Evolutionary conservation across 2,797 vertebrate species (phyloP).

Genomic region (Melanotaenia maccullochi): DNA sequence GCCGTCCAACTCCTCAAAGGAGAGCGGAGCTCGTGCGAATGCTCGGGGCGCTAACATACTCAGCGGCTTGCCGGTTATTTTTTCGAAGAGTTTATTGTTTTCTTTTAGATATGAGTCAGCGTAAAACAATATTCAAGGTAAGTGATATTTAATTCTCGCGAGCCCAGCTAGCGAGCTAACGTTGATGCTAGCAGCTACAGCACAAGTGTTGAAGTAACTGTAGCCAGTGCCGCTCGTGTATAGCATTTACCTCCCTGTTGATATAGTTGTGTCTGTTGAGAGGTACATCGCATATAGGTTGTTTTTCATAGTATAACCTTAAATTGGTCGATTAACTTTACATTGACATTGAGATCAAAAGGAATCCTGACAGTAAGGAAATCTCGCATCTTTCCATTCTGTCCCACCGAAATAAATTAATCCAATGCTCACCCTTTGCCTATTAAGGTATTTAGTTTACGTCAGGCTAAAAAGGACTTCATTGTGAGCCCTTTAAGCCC

Average conservation of each 20-base stretch:
- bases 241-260: not conserved
- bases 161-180: constrained; percentile 48
- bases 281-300: no score
- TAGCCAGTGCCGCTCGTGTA: constrained; percentile 7
- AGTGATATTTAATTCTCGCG: constrained; percentile 22
- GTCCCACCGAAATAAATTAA: not conserved
- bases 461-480: constrained; percentile 1
- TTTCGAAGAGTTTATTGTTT: constrained; percentile 20
- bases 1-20: not conserved
- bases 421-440: not conserved
- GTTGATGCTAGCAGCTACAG: constrained; percentile 45
- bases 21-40: constrained; percentile 8
- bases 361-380: not conserved
- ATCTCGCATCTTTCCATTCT: not conserved
- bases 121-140: constrained; percentile 57
- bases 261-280: no score
- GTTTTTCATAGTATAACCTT: not conserved
- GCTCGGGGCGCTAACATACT: not conserved
- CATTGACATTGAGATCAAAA: constrained; percentile 51
- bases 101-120: constrained; percentile 65
- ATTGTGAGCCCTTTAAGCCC: constrained; percentile 8
- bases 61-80: constrained; percentile 6
- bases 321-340: constrained; percentile 31
- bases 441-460: not conserved
- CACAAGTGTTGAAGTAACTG: not conserved